Evolutionary conservation across 2,797 vertebrate genomes (phyloP).

Genomic region (Hippoglossus hippoglossus): DNA sequence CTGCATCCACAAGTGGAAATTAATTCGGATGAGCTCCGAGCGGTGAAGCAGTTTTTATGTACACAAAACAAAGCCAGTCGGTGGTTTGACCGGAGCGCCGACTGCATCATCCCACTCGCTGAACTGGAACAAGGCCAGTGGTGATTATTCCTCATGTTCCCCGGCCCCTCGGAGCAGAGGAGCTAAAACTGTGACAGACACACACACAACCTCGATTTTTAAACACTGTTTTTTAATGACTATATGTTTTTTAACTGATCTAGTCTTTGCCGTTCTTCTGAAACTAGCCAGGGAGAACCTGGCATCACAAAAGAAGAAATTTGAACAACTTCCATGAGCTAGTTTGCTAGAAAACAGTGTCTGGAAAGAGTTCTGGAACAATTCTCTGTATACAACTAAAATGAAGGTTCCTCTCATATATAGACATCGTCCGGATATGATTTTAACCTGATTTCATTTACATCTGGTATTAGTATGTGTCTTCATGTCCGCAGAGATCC

Average conservation of each 20-base stretch:
- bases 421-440: too few species aligned
- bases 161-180: not conserved
- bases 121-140: not conserved
- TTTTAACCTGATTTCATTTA: too few species aligned
- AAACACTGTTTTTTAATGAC: too few species aligned
- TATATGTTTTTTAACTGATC: too few species aligned
- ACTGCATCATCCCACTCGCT: not conserved
- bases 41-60: not conserved
- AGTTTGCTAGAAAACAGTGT: too few species aligned
- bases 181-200: not conserved
- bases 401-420: too few species aligned
- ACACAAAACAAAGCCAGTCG: not conserved
- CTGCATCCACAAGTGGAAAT: not conserved
- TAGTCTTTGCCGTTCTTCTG: not conserved
- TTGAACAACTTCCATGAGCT: not conserved
- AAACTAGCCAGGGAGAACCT: not conserved
- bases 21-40: not conserved
- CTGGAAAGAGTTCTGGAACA: too few species aligned
- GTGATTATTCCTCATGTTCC: not conserved
- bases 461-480: too few species aligned
- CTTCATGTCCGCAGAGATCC: too few species aligned
- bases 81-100: not conserved
- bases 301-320: not conserved
- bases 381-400: too few species aligned
- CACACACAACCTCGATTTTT: not conserved